Evolutionary conservation across 2,888 invertebrate genomes (phyloP), one percentile per base, ranked within the genome.

Genomic region (Heliothis peltigera): DNA sequence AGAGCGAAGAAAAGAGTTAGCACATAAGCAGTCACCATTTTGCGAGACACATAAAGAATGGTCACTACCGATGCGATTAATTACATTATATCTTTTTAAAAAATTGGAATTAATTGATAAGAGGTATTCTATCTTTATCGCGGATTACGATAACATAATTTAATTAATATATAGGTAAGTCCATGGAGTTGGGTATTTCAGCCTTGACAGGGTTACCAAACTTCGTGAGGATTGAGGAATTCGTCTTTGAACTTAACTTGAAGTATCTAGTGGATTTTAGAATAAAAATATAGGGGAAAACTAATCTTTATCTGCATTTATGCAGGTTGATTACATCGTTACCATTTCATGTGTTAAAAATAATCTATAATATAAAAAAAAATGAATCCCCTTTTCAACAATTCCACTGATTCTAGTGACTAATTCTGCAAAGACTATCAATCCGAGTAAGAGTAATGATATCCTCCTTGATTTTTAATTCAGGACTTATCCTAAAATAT

Each of bases 171-270:
- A 52, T 17, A 44, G 12, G 8, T 46, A 63, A 42, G 32, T 68
- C 69, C 10, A 18, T 51, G 32, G 2, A 8, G 15, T 51, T 52
- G 22, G 71, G 71, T 52, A 71, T 71, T 63, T 42, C 8, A 52
- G 52, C 22, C 21, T 25, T 35, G 3, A 15, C 25, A 52, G 12
- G 46, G 22, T 71, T 2, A 71, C 64, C 72, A 64, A 25, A 35
- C n/a, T 52, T 42, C 42, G n/a, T 42, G 5, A 4, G 15, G 12
- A 19, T 8, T 48, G 1, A 43, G 28, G 28, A 22, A 19, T 42
- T 17, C n/a, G 8, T 42, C 0, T 42, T n/a, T 15, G 39, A n/a
- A n/a, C n/a, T n/a, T n/a, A 39, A 39, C 39, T 5, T n/a, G 0
- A 5, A n/a, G 15, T n/a, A 5, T n/a, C 25, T 6, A 25, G 4